A percentile compares a stretch with the other conserved stretches of the same genome.
phyloP scores from a whole-genome alignment of 1,140 invertebrate genomes.

The Condylostylus longicornis region DNA sequence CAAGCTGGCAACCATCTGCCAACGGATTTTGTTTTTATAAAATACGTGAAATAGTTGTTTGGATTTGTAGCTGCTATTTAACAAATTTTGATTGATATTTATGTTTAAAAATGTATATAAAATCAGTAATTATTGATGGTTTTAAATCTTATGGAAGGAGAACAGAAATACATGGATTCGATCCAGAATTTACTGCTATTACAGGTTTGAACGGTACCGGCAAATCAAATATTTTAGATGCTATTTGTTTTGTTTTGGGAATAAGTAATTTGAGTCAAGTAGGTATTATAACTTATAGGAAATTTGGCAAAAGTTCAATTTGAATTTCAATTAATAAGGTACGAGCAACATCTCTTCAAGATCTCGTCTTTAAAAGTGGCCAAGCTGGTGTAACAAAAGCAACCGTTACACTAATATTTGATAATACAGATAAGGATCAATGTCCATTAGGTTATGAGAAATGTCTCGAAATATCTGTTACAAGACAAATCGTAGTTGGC shows the following conservation, averaged over 20 bases:
- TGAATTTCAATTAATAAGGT: slow-evolving; percentile 43
- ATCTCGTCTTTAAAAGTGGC: slow-evolving; percentile 94
- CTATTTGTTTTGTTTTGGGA: slow-evolving; percentile 95
- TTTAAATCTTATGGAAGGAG: slow-evolving; percentile 96
- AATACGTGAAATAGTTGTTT: too few species aligned
- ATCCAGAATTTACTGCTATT: slow-evolving; percentile 93
- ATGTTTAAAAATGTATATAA: slow-evolving; percentile 91
- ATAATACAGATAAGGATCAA: slow-evolving; percentile 71
- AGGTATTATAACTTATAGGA: slow-evolving; percentile 24
- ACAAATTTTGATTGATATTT: too few species aligned
- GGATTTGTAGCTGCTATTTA: too few species aligned
- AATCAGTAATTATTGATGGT: slow-evolving; percentile 86
- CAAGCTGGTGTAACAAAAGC: slow-evolving; percentile 93
- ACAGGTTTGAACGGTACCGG: slow-evolving; percentile 97
- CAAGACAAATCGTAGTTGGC: slow-evolving; percentile 66
- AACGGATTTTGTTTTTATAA: too few species aligned
- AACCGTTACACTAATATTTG: slow-evolving; percentile 90
- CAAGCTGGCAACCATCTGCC: too few species aligned
- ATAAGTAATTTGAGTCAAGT: slow-evolving; percentile 88
- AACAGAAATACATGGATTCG: slow-evolving; percentile 88
- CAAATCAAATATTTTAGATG: slow-evolving; percentile 98
- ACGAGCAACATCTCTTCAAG: slow-evolving; percentile 74
- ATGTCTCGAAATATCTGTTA: slow-evolving; percentile 83
- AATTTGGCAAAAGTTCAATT: slow-evolving; percentile 2
- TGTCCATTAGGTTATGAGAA: slow-evolving; percentile 87